phyloP scores from a whole-genome alignment of 2,797 vertebrate species.

The Knipowitschia caucasica region DNA sequence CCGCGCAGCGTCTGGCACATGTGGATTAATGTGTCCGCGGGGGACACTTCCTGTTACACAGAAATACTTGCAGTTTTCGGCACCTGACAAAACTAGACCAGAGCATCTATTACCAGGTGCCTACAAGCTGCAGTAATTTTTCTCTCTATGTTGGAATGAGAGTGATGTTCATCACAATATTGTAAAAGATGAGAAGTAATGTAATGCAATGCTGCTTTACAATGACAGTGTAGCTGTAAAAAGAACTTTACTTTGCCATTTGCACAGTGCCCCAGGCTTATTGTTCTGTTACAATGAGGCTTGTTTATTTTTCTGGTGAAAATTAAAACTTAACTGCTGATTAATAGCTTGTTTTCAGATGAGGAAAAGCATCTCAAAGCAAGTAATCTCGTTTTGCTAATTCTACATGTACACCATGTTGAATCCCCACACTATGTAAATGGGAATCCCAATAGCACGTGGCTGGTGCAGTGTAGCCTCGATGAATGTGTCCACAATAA shows the following conservation, averaged over 20 bases:
- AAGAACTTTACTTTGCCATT: background rate
- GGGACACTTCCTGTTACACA: conserved; percentile 5
- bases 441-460: conserved; percentile 25
- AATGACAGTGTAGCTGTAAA: background rate
- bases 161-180: conserved; percentile 6
- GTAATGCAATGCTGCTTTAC: background rate
- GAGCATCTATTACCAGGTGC: background rate
- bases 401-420: conserved; percentile 5
- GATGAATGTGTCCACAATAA: conserved; percentile 48
- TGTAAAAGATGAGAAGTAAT: background rate
- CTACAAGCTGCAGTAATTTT: conserved; percentile 5
- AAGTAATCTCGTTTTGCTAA: too few species aligned
- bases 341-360: conserved; percentile 16
- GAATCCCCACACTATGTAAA: conserved; percentile 9
- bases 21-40: conserved; percentile 8
- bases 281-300: background rate
- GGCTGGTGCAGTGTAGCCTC: conserved; percentile 34
- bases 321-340: conserved; percentile 6
- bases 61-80: conserved; percentile 14
- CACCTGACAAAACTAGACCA: background rate
- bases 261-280: background rate
- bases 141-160: conserved; percentile 5
- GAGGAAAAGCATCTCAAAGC: conserved; percentile 13
- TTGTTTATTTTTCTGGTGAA: background rate
- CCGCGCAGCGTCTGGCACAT: background rate